Conservation (phyloP, 2,888 invertebrate genomes). For the Oligia latruncula region DNA sequence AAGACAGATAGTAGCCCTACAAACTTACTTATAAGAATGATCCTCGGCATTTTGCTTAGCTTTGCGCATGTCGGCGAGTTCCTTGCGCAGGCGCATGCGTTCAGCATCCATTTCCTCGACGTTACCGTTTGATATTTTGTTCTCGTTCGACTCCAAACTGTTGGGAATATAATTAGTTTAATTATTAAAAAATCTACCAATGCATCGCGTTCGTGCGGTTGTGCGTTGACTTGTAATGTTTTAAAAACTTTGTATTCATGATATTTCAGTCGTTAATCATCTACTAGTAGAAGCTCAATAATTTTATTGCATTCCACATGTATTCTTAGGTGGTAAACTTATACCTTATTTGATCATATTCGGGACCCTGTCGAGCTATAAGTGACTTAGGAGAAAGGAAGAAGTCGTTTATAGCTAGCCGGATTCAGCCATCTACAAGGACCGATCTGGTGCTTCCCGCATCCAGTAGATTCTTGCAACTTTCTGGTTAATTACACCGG, state of each 20-base stretch:
- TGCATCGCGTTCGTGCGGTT: no score
- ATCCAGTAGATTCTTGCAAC: not conserved
- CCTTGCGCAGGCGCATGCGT: constrained; percentile 88
- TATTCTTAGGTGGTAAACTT: no score
- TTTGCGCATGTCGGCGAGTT: constrained; percentile 89
- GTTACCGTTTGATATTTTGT: constrained; percentile 81
- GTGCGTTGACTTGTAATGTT: not conserved
- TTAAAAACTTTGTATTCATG: not conserved
- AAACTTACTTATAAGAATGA: constrained; percentile 89
- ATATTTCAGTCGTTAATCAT: no score
- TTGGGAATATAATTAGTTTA: constrained; percentile 4
- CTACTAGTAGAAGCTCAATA: no score
- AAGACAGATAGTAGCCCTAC: not conserved
- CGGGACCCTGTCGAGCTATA: no score
- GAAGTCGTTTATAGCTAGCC: no score
- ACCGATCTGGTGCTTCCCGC: not conserved
- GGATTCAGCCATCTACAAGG: no score
- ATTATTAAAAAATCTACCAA: not conserved
- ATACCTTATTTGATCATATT: no score
- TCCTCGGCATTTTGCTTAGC: constrained; percentile 90
- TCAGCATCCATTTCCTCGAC: constrained; percentile 87
- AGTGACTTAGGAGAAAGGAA: no score
- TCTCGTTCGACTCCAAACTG: constrained; percentile 81
- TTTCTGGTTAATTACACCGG: not conserved
- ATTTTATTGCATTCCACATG: no score